Base-by-base conservation (phyloP, 2,888 invertebrate species). In the Rotaria socialis region DNA sequence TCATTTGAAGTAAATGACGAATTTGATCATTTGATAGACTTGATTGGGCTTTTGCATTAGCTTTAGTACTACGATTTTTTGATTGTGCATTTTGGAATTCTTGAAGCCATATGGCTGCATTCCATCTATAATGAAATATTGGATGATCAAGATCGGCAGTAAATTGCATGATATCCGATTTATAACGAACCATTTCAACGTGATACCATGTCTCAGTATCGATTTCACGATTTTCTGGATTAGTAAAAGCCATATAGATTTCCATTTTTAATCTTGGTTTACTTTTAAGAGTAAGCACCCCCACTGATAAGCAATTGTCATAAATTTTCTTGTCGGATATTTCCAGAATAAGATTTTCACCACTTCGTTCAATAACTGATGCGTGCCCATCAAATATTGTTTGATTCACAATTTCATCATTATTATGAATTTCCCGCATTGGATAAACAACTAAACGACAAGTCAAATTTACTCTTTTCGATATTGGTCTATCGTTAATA, bases 181-280 rank as follows among this genome's bases (percentile, higher is more conserved):
- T 43, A 11, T 75, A 75, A 24, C 14, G 22, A 41, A 7, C 1
- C 75, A 75, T 75, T 75, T 75, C 75, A 22, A 1, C 22, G 41
- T 75, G 19, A 43, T 75, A 75, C 75, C 75, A 75, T 22, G 41
- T 41, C 5, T 8, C 22, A 2, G 43, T 22, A 75, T 75, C 14
- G 3, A 75, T 41, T 43, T 75, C 75, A 14, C 5, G 22, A 43
- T 43, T 7, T 22, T 75, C 41, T 24, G 67, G 24, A 67, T 27
- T 0, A 14, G 0, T 27, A 11, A 0, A 11, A 4, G 7, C 4
- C 4, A 1, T 35, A 2, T 2, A 60, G 1, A 27, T 14, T 35
- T 67, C 19, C 14, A 67, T 67, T 35, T 14, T 11, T 5, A 67
- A 35, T 14, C 3, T 5, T 14, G 11, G 5, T 11, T 52, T 11